These are phyloP conservation scores for Drosophila albomicans DNA, from an alignment of 1,140 invertebrate genomes.

Conservation along the genomic window DNA sequence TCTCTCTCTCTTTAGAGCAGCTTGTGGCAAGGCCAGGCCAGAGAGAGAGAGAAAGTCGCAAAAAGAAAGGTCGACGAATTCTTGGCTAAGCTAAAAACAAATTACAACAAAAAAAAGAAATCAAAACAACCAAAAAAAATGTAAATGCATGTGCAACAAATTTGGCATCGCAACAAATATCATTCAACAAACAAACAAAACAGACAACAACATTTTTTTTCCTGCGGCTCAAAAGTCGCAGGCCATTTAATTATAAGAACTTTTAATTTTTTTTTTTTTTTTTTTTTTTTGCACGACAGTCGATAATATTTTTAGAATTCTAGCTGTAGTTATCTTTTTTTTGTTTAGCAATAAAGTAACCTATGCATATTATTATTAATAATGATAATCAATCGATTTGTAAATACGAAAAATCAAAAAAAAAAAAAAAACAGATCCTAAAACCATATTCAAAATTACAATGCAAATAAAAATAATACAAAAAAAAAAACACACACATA, in stretches of 20 bases:
- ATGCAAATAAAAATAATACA: slow-evolving; percentile 48
- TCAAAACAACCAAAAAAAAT: not conserved
- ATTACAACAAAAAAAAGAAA: too few relatives aligned
- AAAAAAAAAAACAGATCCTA: slow-evolving; percentile 18
- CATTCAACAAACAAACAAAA: slow-evolving; percentile 45
- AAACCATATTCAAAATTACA: slow-evolving; percentile 46
- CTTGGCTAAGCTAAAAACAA: slow-evolving; percentile 5
- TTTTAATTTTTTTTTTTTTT: slow-evolving; percentile 27
- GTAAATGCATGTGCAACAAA: slow-evolving; percentile 9
- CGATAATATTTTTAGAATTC: slow-evolving; percentile 69
- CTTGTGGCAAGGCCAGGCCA: slow-evolving; percentile 17
- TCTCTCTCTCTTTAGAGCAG: not conserved
- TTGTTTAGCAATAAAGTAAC: slow-evolving; percentile 26
- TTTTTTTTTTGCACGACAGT: slow-evolving; percentile 48
- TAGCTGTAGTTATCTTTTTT: slow-evolving; percentile 50
- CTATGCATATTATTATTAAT: slow-evolving; percentile 21
- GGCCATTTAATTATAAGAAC: slow-evolving; percentile 29
- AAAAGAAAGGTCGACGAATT: not conserved
- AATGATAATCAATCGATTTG: slow-evolving; percentile 29
- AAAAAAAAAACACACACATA: not conserved
- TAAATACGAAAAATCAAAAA: slow-evolving; percentile 46
- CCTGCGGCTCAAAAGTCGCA: slow-evolving; percentile 34
- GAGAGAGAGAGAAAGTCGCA: not conserved
- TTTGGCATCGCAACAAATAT: slow-evolving; percentile 38
- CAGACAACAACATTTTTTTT: slow-evolving; percentile 42